These are phyloP conservation scores for Eristalis intricaria DNA, from an alignment of 2,888 invertebrate genomes.

Conservation along the genomic window DNA sequence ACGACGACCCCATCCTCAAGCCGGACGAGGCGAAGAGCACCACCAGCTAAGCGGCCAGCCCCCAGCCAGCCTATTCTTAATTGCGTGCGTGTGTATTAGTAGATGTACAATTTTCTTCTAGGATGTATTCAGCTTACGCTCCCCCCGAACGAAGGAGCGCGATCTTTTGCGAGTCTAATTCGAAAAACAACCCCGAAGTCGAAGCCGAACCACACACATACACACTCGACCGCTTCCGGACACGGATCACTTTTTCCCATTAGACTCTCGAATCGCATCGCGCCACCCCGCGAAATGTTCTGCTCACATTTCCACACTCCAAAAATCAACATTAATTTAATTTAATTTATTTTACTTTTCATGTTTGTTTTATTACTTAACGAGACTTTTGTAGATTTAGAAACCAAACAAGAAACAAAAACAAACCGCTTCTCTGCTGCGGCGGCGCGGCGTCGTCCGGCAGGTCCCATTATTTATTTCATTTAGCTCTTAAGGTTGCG, in stretches of 20 bases:
- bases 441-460: conserved; percentile 11
- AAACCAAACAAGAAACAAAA: neutral
- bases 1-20: conserved; percentile 73
- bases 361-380: conserved; percentile 8
- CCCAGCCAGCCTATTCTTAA: conserved; percentile 56
- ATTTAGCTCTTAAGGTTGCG: conserved; percentile 35
- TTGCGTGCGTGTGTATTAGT: conserved; percentile 50
- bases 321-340: conserved; percentile 23
- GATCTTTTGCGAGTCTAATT: conserved; percentile 81
- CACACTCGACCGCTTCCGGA: conserved; percentile 50
- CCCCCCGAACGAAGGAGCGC: conserved; percentile 49
- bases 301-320: conserved; percentile 30
- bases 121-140: conserved; percentile 26
- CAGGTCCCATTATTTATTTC: conserved; percentile 57
- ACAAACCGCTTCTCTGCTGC: conserved; percentile 4
- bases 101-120: conserved; percentile 61
- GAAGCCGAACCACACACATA: conserved; percentile 16
- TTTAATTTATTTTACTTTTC: conserved; percentile 8
- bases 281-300: conserved; percentile 35
- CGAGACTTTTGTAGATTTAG: conserved; percentile 42
- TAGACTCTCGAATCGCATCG: conserved; percentile 81
- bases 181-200: conserved; percentile 74
- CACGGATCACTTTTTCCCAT: conserved; percentile 77
- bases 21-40: conserved; percentile 57
- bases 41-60: conserved; percentile 57